Conservation (phyloP, 1,140 invertebrate genomes). For the Tetramorium alpestre region DNA sequence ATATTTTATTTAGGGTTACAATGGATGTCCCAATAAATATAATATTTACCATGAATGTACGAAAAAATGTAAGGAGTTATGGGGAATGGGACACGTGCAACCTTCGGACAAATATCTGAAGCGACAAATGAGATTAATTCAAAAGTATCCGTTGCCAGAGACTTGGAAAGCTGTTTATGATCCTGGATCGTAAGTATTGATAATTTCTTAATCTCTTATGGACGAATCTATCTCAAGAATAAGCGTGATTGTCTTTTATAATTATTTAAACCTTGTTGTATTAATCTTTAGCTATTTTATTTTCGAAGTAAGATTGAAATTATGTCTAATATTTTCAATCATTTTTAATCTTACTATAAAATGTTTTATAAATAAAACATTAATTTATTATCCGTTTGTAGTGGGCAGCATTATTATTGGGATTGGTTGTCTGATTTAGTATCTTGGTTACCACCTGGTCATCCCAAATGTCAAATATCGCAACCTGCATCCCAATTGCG, state of each 20-base stretch:
- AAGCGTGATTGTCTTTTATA: neutral
- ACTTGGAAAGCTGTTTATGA: conserved; percentile 98
- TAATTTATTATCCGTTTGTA: conserved; percentile 74
- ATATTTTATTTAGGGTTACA: conserved; percentile 86
- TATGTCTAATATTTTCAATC: neutral
- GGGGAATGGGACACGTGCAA: conserved; percentile 91
- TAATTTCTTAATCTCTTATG: neutral
- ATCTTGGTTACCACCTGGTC: conserved; percentile 96
- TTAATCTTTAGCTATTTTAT: neutral
- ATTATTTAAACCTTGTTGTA: neutral
- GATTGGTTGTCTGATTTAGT: conserved; percentile 96
- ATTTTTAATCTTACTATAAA: neutral
- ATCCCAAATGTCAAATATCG: conserved; percentile 94
- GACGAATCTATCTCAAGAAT: neutral
- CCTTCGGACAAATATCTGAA: conserved; percentile 92
- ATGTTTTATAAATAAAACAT: conserved; percentile 2
- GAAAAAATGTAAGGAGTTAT: conserved; percentile 95
- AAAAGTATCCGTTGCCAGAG: conserved; percentile 96
- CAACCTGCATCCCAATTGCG: conserved; percentile 94
- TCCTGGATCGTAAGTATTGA: conserved; percentile 90
- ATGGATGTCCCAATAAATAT: conserved; percentile 97
- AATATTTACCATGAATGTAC: conserved; percentile 98
- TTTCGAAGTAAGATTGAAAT: neutral
- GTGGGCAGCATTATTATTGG: conserved; percentile 97
- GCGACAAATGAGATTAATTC: conserved; percentile 91